Evolutionary conservation across 2,797 vertebrate genomes (phyloP).

Genomic region (Acipenser transmontanus): DNA sequence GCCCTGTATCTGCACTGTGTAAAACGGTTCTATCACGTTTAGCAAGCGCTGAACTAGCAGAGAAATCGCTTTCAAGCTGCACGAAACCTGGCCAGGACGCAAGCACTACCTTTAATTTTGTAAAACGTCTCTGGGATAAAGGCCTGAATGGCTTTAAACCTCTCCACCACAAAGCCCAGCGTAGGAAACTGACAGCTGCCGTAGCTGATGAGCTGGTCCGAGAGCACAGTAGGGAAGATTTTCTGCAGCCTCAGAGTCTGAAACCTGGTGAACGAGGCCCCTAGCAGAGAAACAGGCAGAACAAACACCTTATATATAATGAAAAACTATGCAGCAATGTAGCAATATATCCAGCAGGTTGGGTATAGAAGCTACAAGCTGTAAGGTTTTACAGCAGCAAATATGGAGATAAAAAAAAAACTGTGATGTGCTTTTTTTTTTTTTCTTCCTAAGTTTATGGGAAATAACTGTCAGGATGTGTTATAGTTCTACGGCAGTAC

Average conservation of each 20-base stretch:
- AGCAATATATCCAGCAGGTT: neutral
- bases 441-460: too few species aligned
- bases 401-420: too few species aligned
- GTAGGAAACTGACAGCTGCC: constrained; percentile 98
- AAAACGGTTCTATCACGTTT: constrained; percentile 7
- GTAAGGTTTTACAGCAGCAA: too few species aligned
- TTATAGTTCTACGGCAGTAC: neutral
- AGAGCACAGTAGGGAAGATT: constrained; percentile 81
- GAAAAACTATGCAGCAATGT: neutral
- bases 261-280: constrained; percentile 94
- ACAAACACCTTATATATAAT: neutral
- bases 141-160: constrained; percentile 95
- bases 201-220: constrained; percentile 95
- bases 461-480: neutral
- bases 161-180: constrained; percentile 91
- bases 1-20: neutral
- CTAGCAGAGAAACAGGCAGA: constrained; percentile 43
- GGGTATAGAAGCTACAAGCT: too few species aligned
- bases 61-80: neutral
- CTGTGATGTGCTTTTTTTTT: too few species aligned
- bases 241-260: constrained; percentile 87
- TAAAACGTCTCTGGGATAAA: constrained; percentile 92
- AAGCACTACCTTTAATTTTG: constrained; percentile 82
- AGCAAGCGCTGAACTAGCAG: too few species aligned
- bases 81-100: neutral